Evolutionary conservation across 92 coral and sea anemone genomes (phyloP).

Genomic region (Palythoa heliodiscus): DNA sequence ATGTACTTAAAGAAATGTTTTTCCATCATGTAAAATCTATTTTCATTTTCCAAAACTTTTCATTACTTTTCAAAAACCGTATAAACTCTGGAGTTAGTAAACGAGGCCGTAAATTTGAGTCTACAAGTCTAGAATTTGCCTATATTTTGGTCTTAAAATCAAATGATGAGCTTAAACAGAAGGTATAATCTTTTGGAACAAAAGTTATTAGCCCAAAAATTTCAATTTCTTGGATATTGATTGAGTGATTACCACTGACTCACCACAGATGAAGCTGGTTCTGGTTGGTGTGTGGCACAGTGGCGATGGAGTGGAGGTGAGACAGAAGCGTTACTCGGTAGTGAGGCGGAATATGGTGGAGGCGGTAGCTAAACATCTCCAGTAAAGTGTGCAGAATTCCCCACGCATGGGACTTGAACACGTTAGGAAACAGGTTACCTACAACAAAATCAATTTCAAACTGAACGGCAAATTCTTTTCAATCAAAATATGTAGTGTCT

Average conservation of each 20-base stretch:
- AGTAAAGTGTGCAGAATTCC: constrained; percentile 92
- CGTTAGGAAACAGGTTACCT: constrained; percentile 87
- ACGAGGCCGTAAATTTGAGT: no score
- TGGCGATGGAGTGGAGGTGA: constrained; percentile 93
- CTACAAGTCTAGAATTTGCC: no score
- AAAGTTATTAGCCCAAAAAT: no score
- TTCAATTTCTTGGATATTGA: not conserved
- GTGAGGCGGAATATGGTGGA: constrained; percentile 92
- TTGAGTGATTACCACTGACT: constrained; percentile 19
- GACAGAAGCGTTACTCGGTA: constrained; percentile 93
- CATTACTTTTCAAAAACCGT: no score
- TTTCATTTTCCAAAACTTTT: no score
- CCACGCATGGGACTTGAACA: constrained; percentile 96
- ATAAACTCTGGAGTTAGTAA: no score
- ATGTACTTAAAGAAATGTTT: no score
- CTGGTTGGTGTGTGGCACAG: constrained; percentile 95
- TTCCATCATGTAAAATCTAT: no score
- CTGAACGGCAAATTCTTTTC: not conserved
- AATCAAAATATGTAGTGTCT: not conserved
- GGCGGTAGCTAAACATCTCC: constrained; percentile 96
- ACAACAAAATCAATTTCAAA: not conserved
- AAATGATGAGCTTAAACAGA: no score
- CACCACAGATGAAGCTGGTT: constrained; percentile 96
- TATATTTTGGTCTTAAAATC: no score
- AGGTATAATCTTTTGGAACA: no score